Evolutionary conservation across 2,113 vertebrate genomes (phyloP).

Genomic region (Mionectes macconnelli): DNA sequence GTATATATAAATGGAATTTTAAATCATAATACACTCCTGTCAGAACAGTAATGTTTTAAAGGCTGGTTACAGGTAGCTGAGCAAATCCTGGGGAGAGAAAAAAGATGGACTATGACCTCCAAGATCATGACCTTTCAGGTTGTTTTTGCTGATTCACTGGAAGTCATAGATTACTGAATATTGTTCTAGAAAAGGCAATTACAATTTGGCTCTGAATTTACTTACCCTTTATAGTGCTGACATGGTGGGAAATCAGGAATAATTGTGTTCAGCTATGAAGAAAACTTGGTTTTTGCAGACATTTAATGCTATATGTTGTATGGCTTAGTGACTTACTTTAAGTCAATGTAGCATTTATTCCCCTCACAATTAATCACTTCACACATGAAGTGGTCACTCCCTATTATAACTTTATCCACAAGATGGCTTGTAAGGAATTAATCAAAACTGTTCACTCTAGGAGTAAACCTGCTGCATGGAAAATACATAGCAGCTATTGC

Average conservation of each 20-base stretch:
- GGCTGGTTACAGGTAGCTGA: not conserved
- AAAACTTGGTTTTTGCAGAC: not conserved
- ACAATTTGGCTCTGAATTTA: not conserved
- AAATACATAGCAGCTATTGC: not conserved
- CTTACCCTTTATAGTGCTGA: not conserved
- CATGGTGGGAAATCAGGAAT: not conserved
- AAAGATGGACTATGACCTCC: not conserved
- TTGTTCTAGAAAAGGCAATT: not conserved
- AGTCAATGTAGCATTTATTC: not conserved
- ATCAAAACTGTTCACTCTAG: not conserved
- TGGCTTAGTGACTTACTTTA: not conserved
- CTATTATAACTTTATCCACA: not conserved
- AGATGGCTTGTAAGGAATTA: not conserved
- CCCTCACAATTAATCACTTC: not conserved
- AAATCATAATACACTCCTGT: not conserved
- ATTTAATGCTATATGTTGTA: not conserved
- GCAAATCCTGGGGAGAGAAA: not conserved
- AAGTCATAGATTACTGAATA: not conserved
- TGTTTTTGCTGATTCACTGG: not conserved
- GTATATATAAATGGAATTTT: not conserved
- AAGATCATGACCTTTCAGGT: not conserved
- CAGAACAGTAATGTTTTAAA: not conserved
- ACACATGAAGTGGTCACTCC: not conserved
- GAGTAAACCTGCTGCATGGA: not conserved
- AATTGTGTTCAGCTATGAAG: not conserved